phyloP scores from a whole-genome alignment of 1,140 invertebrate species.

The Helicoverpa armigera region DNA sequence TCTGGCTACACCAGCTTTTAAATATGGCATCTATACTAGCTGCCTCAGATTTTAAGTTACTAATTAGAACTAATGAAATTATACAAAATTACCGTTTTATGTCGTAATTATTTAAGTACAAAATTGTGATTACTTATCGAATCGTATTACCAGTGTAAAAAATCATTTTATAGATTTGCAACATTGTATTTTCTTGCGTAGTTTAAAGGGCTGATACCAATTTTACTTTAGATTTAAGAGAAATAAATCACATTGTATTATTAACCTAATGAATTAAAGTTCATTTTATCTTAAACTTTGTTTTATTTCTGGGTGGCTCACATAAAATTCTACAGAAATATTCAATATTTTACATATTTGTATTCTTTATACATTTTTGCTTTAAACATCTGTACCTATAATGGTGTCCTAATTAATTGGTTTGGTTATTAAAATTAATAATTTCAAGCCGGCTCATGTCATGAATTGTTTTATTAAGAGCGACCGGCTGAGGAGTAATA shows the following conservation, averaged over 20 bases:
- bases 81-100: conserved; percentile 51
- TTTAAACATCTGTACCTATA: no score
- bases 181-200: conserved; percentile 60
- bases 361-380: no score
- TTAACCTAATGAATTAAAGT: conserved; percentile 70
- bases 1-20: conserved; percentile 33
- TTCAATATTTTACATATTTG: no score
- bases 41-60: conserved; percentile 31
- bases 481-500: no score
- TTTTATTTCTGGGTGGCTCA: background rate
- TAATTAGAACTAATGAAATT: conserved; percentile 45
- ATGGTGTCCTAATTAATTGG: no score
- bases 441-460: no score
- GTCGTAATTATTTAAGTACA: conserved; percentile 68
- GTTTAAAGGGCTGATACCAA: conserved; percentile 77
- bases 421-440: no score
- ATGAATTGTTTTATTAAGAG: no score
- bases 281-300: conserved; percentile 47
- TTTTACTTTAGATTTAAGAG: conserved; percentile 69
- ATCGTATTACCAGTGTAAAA: conserved; percentile 73
- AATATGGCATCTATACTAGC: conserved; percentile 41
- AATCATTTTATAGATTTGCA: conserved; percentile 65
- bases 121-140: conserved; percentile 68
- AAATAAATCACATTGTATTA: conserved; percentile 75
- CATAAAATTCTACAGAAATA: no score